These are phyloP conservation scores for Centruroides sculpturatus DNA, from an alignment of 1,140 invertebrate species.

Conservation along the genomic window DNA sequence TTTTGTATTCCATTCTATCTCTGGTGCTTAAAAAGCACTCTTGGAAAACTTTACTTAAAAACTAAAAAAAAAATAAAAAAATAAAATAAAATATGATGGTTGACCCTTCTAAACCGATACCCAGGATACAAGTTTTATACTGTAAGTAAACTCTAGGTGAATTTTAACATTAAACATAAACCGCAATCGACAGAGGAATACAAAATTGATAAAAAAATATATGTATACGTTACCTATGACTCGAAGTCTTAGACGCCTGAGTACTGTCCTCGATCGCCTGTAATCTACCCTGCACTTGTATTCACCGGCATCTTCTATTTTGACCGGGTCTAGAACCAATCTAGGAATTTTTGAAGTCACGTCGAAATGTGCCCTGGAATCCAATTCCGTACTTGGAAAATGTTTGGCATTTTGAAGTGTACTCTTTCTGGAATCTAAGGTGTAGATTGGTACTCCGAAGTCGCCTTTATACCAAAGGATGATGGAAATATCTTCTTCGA, in stretches of 20 bases:
- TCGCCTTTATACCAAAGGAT: slow-evolving; percentile 75
- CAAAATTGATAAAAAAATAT: too few species aligned
- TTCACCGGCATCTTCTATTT: slow-evolving; percentile 61
- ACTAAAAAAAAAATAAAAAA: too few species aligned
- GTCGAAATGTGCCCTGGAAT: slow-evolving; percentile 14
- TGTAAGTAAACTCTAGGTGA: too few species aligned
- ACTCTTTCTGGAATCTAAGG: slow-evolving; percentile 24
- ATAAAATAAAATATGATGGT: too few species aligned
- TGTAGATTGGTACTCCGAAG: slow-evolving; percentile 69
- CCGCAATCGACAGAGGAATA: too few species aligned
- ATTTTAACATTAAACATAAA: too few species aligned
- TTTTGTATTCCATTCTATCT: too few species aligned
- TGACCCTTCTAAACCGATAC: too few species aligned
- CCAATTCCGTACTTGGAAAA: slow-evolving; percentile 8
- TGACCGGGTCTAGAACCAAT: slow-evolving; percentile 58
- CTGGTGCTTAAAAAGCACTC: too few species aligned
- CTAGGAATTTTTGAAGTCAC: slow-evolving; percentile 39
- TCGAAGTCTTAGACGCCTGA: slow-evolving; percentile 72
- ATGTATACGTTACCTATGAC: slow-evolving; percentile 60
- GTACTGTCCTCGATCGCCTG: slow-evolving; percentile 70
- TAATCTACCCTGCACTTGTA: slow-evolving; percentile 84
- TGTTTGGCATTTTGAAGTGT: slow-evolving; percentile 9
- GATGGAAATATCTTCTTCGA: slow-evolving; percentile 71
- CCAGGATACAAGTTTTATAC: too few species aligned
- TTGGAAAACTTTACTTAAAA: too few species aligned